These are phyloP conservation scores for Lapara coniferarum DNA, from an alignment of 2,888 invertebrate genomes.

Conservation along the genomic window DNA sequence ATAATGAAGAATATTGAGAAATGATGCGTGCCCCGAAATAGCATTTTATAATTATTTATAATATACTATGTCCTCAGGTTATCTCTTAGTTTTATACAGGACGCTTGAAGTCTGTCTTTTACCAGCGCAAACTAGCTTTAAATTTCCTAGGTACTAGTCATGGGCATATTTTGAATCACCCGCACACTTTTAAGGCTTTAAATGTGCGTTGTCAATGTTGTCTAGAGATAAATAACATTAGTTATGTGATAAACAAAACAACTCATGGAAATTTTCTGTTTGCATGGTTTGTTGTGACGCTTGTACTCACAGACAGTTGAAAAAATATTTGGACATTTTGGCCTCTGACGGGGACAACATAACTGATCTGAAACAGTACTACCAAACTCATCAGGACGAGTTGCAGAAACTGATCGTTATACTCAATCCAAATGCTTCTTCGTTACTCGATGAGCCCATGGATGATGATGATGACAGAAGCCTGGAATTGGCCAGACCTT, in stretches of 20 bases:
- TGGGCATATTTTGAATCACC: slow-evolving; percentile 20
- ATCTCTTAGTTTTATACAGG: background rate
- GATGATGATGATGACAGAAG: slow-evolving; percentile 74
- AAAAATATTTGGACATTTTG: slow-evolving; percentile 85
- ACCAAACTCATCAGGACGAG: slow-evolving; percentile 72
- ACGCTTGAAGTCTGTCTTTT: background rate
- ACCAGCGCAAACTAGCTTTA: background rate
- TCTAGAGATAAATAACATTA: slow-evolving; percentile 24
- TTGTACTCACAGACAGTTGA: slow-evolving; percentile 66
- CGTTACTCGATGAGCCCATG: slow-evolving; percentile 63
- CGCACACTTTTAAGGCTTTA: slow-evolving; percentile 40
- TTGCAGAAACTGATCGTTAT: slow-evolving; percentile 67
- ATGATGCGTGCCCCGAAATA: too few species aligned
- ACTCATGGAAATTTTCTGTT: slow-evolving; percentile 66
- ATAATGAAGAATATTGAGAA: too few species aligned
- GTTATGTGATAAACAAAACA: slow-evolving; percentile 36
- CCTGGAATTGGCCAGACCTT: slow-evolving; percentile 55
- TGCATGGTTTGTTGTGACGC: slow-evolving; percentile 78
- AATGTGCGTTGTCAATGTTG: slow-evolving; percentile 43
- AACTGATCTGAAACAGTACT: slow-evolving; percentile 70
- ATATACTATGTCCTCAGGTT: background rate
- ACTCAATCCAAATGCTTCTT: slow-evolving; percentile 67
- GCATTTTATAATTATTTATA: background rate
- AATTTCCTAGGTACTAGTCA: background rate
- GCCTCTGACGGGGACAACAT: slow-evolving; percentile 76